Conservation (phyloP, 2,113 vertebrate genomes). For the Picathartes gymnocephalus region DNA sequence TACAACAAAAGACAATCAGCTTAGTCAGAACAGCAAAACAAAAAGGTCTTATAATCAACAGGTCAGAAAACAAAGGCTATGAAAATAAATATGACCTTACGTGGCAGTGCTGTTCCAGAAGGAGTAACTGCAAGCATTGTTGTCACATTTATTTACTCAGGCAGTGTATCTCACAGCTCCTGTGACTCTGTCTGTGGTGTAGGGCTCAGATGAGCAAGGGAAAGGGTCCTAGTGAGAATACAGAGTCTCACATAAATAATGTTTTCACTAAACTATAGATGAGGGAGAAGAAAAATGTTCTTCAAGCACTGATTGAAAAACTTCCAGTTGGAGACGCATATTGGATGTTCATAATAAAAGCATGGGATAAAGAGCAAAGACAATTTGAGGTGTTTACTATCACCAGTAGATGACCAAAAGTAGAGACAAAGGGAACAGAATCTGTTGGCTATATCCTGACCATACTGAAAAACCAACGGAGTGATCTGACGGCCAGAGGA, state of each 20-base stretch:
- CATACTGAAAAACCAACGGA: background rate
- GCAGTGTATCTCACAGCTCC: background rate
- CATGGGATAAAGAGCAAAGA: background rate
- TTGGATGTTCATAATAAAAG: background rate
- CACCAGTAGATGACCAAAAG: background rate
- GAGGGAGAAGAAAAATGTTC: background rate
- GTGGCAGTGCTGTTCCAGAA: background rate
- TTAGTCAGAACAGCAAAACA: slow-evolving; percentile 43
- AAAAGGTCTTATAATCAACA: slow-evolving; percentile 49
- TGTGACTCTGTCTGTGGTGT: background rate
- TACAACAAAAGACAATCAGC: slow-evolving; percentile 37
- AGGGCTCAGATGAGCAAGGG: background rate
- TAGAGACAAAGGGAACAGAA: background rate
- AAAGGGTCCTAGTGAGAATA: background rate
- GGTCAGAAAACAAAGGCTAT: slow-evolving; percentile 44
- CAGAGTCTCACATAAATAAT: background rate
- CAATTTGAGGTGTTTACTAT: background rate
- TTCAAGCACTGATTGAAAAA: background rate
- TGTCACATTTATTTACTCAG: slow-evolving; percentile 35
- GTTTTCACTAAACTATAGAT: background rate
- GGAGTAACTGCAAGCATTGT: slow-evolving; percentile 14
- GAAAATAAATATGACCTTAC: slow-evolving; percentile 44
- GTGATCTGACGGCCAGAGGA: background rate
- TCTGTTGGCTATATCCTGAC: background rate
- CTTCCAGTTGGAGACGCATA: background rate